Conservation (phyloP, 2,888 invertebrate genomes). For the Hypselothyrea guttata region DNA sequence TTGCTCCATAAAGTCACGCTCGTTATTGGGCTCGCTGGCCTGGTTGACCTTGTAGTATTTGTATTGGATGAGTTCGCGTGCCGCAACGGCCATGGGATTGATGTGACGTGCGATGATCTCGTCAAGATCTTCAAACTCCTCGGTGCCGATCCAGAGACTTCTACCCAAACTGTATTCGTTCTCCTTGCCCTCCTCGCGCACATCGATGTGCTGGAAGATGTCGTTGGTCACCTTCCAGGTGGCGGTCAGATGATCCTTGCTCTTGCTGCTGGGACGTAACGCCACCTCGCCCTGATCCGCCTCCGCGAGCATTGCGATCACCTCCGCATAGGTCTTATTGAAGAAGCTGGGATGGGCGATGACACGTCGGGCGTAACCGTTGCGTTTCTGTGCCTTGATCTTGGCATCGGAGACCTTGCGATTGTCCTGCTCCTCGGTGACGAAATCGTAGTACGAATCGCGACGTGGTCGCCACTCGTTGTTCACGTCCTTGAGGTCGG, state of each 20-base stretch:
- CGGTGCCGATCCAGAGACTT: conserved; percentile 92
- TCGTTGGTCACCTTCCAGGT: conserved; percentile 99
- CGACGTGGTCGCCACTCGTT: conserved; percentile 94
- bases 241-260: conserved; percentile 96
- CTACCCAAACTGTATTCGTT: conserved; percentile 97
- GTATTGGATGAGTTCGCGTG: conserved; percentile 94
- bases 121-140: conserved; percentile 99
- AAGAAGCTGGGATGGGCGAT: conserved; percentile 99
- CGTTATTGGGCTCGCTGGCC: too few relatives aligned
- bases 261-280: conserved; percentile 98
- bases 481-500: conserved; percentile 95
- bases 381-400: conserved; percentile 59
- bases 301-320: conserved; percentile 93
- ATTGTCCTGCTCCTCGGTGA: conserved; percentile 90
- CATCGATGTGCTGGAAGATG: conserved; percentile 97
- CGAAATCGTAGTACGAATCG: conserved; percentile 95
- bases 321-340: conserved; percentile 96
- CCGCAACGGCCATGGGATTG: conserved; percentile 97
- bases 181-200: conserved; percentile 97
- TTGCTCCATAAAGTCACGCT: conserved; percentile 87
- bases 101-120: conserved; percentile 99
- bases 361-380: conserved; percentile 93
- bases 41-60: conserved; percentile 92
- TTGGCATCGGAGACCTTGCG: conserved; percentile 91
- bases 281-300: conserved; percentile 99